phyloP scores from a whole-genome alignment of 2,888 invertebrate genomes.

The Oscheius sp. region DNA sequence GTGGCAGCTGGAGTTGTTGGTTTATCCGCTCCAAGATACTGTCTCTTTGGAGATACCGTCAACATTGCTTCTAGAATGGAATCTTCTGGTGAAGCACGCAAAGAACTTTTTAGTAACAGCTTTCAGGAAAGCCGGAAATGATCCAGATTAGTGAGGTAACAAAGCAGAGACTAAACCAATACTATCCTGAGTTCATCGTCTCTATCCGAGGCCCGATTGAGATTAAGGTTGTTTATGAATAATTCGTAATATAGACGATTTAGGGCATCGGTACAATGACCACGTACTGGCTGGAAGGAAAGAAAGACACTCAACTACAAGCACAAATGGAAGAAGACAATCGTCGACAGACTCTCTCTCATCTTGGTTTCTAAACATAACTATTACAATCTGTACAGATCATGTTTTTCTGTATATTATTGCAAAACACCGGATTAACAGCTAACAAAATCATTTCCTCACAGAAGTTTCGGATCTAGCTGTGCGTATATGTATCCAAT shows the following conservation, averaged over 20 bases:
- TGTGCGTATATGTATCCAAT: no score
- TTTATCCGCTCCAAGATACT: slow-evolving; percentile 70
- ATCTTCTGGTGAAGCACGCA: slow-evolving; percentile 42
- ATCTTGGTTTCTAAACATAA: slow-evolving; percentile 28
- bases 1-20: slow-evolving; percentile 72
- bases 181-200: slow-evolving; percentile 65
- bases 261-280: slow-evolving; percentile 65
- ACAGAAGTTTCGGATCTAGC: no score
- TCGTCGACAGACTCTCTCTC: slow-evolving; percentile 9
- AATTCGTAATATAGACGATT: neutral
- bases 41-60: slow-evolving; percentile 71
- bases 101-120: no score
- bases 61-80: slow-evolving; percentile 72
- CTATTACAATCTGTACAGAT: no score
- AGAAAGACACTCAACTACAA: slow-evolving; percentile 25
- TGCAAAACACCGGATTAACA: neutral
- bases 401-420: neutral
- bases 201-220: slow-evolving; percentile 64
- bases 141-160: slow-evolving; percentile 61
- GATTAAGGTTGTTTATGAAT: slow-evolving; percentile 54
- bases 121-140: slow-evolving; percentile 62
- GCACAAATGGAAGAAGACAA: slow-evolving; percentile 23
- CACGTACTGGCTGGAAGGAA: slow-evolving; percentile 68
- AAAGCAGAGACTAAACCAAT: slow-evolving; percentile 42
- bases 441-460: no score